phyloP scores from a whole-genome alignment of 2,888 invertebrate species.

The Morpho achilles region DNA sequence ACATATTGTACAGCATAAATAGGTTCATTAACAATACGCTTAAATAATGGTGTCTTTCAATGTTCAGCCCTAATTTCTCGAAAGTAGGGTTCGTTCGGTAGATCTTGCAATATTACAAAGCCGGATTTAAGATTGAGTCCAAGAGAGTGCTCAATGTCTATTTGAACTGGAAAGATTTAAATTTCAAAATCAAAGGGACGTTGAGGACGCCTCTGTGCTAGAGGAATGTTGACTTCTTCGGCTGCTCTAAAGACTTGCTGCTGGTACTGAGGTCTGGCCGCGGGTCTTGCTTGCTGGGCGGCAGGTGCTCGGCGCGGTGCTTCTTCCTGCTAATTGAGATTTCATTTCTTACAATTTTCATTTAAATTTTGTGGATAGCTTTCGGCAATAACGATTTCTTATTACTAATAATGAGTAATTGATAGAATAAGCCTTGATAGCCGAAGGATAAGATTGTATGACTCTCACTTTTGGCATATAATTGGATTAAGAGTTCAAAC shows the following conservation, averaged over 20 bases:
- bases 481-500: no score
- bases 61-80: background rate
- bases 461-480: no score
- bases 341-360: background rate
- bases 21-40: constrained; percentile 48
- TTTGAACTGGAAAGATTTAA: constrained; percentile 34
- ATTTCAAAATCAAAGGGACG: constrained; percentile 70
- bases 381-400: no score
- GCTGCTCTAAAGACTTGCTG: constrained; percentile 90
- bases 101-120: constrained; percentile 23
- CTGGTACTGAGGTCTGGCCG: constrained; percentile 36
- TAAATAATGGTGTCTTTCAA: constrained; percentile 26
- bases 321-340: constrained; percentile 42
- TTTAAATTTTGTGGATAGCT: no score
- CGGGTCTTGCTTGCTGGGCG: constrained; percentile 34
- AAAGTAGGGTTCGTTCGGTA: constrained; percentile 1
- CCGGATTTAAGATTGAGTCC: constrained; percentile 13
- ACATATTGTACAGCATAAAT: constrained; percentile 64
- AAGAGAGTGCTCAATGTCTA: constrained; percentile 1
- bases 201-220: constrained; percentile 87
- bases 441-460: no score
- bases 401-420: no score
- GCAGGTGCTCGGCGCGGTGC: constrained; percentile 48
- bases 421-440: no score
- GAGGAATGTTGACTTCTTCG: constrained; percentile 92